phyloP scores from a whole-genome alignment of 2,797 vertebrate species.

The Emys orbicularis region DNA sequence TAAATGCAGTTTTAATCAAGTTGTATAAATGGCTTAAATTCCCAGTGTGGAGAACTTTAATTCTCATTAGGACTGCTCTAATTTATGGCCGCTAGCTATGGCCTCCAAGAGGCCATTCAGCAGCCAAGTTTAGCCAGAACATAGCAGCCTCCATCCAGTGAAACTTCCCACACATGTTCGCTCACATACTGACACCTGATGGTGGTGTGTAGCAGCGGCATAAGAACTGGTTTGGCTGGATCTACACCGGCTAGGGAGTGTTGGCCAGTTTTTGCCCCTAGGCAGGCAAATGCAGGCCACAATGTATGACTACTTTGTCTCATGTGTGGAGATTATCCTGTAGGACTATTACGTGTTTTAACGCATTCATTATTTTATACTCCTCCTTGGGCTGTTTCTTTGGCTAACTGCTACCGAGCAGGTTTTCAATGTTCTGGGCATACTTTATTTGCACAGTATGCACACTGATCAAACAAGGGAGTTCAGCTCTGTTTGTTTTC shows the following conservation, averaged over 20 bases:
- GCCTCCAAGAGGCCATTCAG: rapidly evolving
- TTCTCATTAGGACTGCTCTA: background rate
- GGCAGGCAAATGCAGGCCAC: background rate
- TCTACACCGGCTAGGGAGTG: background rate
- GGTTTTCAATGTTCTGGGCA: background rate
- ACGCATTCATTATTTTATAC: background rate
- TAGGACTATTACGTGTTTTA: background rate
- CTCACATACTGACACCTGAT: background rate
- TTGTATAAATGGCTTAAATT: background rate
- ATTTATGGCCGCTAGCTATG: background rate
- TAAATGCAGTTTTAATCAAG: slow-evolving; percentile 26
- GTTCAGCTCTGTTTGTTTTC: background rate
- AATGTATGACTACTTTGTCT: background rate
- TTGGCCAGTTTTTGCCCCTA: background rate
- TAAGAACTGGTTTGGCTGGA: background rate
- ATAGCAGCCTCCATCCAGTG: background rate
- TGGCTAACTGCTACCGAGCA: background rate
- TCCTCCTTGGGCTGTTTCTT: background rate
- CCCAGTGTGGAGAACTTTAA: slow-evolving; percentile 4
- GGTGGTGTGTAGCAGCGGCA: background rate
- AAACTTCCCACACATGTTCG: background rate
- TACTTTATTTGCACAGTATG: background rate
- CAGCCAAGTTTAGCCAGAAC: background rate
- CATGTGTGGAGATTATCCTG: background rate
- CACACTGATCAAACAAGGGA: rapidly evolving